Evolutionary conservation across 1,140 invertebrate species (phyloP).

Genomic region (Drosophila pectinifera): DNA sequence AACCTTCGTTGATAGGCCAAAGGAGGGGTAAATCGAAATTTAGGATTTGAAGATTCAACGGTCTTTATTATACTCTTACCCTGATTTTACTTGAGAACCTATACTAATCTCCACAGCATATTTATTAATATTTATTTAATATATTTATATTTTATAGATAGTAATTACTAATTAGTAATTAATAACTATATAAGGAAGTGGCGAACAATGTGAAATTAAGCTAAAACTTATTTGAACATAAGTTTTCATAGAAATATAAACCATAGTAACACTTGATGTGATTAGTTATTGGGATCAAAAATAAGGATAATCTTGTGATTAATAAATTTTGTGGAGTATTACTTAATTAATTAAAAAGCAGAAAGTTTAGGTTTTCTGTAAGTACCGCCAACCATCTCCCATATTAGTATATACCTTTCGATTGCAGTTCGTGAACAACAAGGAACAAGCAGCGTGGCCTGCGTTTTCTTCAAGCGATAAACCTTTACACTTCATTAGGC

Average conservation of each 20-base stretch:
- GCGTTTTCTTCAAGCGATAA: constrained; percentile 70
- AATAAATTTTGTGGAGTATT: no score
- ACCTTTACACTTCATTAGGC: constrained; percentile 81
- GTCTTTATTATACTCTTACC: neutral
- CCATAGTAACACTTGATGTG: no score
- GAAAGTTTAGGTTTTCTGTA: neutral
- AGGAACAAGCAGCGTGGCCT: constrained; percentile 27
- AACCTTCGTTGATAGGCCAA: constrained; percentile 5
- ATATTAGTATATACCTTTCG: neutral
- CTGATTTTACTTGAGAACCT: neutral
- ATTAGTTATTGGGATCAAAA: no score
- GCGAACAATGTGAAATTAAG: no score
- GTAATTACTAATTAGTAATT: no score
- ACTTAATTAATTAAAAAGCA: neutral
- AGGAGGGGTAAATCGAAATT: neutral
- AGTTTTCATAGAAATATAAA: no score
- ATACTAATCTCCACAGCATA: neutral
- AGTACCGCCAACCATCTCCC: neutral
- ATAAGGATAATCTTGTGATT: no score
- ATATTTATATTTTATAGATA: no score
- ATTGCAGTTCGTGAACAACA: constrained; percentile 15
- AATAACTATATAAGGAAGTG: no score
- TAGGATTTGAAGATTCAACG: neutral
- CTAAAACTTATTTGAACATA: no score
- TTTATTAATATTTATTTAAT: neutral